A percentile compares a stretch with the other conserved stretches of the same genome.
Evolutionary conservation across 1,140 invertebrate genomes (phyloP).

Genomic region (Formica selysi): DNA sequence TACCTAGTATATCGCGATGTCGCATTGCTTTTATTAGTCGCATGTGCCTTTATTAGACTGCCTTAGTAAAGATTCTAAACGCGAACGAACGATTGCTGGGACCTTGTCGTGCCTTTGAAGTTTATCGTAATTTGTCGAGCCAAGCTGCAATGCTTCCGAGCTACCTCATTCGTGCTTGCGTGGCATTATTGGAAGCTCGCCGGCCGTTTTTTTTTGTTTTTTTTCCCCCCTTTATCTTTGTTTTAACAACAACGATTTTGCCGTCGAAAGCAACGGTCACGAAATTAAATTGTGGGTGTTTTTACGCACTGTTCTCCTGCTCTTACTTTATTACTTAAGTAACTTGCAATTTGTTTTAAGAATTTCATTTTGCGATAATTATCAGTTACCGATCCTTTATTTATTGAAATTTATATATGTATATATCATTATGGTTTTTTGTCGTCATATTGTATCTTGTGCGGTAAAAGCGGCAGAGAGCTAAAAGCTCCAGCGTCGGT

Average conservation of each 20-base stretch:
- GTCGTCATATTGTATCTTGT: not conserved
- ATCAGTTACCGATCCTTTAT: not conserved
- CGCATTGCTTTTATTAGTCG: not conserved
- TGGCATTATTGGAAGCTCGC: slow-evolving; percentile 22
- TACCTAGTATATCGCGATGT: not conserved
- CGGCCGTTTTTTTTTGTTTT: not conserved
- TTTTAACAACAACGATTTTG: not conserved
- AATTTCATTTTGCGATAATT: not conserved
- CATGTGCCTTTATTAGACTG: not conserved
- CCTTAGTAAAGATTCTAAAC: not conserved
- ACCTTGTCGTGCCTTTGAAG: slow-evolving; percentile 20
- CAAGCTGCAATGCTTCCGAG: not conserved
- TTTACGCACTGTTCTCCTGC: not conserved
- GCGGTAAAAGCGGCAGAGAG: slow-evolving; percentile 38
- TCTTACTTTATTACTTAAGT: not conserved
- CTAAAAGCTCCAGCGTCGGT: slow-evolving; percentile 57
- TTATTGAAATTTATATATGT: no score
- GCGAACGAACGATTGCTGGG: not conserved
- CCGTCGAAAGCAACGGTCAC: not conserved
- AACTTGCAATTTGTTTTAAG: not conserved
- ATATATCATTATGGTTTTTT: not conserved
- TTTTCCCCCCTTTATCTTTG: not conserved
- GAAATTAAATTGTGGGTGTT: not conserved
- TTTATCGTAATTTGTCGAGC: slow-evolving; percentile 22
- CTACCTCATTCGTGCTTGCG: slow-evolving; percentile 22